Base-by-base conservation (phyloP, 2,113 vertebrate genomes). In the Caranx melampygus region DNA sequence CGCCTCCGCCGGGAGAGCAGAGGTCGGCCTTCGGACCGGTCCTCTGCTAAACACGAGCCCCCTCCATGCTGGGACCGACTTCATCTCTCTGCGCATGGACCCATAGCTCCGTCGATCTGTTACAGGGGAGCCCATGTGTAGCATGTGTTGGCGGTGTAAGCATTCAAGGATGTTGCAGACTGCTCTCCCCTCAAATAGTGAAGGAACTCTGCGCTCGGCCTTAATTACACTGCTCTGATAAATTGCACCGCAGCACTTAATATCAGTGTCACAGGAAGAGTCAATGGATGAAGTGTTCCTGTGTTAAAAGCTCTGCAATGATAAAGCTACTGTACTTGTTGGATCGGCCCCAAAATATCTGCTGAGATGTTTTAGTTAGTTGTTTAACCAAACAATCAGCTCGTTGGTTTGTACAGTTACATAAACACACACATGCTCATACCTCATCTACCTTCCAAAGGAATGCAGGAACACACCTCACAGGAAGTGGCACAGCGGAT, bases 401-500 rank as follows among this genome's bases (percentile, higher is more conserved):
- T 63, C 51, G 34, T 20, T 21, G 16, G 20, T 54, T 63, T 55
- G 71, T 63, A 15, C 49, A 13, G 9, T 10, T 2, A 10, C 37
- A 65, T 6, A 51, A 21, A 57, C 65, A 52, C 42, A 75, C 37
- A 40, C n/a, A 44, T 10, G 14, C 20, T 13, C 75, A 62, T 9
- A 42, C 8, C 42, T 54, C 34, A 1, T 4, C 52, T 33, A 44
- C 61, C 54, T 45, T 7, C 65, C 2, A 40, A 40, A 59, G 42
- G 74, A 44, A 34, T 51, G 82, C 91, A 93, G 93, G 94, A 93
- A 92, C 35, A 94, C 95, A 95, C 94, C 95, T 96, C 95, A 95
- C 95, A 95, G 93, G 94, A 96, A 95, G 96, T 97, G 96, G 96
- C 96, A 95, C 90, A 91, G 94, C 95, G 95, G 95, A 96, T 97